A percentile compares a stretch with the other conserved stretches of the same genome.
Conservation (phyloP, 2,113 vertebrate genomes). For the Mustela lutreola region DNA sequence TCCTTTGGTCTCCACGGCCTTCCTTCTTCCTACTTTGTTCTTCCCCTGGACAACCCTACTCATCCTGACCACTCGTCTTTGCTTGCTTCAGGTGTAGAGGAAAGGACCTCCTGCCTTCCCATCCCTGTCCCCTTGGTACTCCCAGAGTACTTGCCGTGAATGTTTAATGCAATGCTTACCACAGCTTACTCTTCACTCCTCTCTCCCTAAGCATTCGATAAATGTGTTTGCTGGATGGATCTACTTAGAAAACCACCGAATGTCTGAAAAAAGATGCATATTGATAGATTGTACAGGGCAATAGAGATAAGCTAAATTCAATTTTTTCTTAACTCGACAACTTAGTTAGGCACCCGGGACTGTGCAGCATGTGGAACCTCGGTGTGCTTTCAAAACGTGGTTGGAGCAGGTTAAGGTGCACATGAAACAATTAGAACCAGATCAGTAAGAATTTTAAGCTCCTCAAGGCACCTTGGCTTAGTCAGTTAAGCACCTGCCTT, state of each 20-base stretch:
- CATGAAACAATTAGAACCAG: neutral
- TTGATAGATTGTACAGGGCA: neutral
- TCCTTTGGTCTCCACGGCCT: neutral
- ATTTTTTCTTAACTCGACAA: neutral
- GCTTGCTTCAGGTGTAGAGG: neutral
- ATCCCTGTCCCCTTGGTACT: no score
- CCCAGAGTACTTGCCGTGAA: neutral
- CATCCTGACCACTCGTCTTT: neutral
- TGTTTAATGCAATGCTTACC: neutral
- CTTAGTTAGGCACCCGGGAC: neutral
- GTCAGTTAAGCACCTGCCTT: fast-evolving
- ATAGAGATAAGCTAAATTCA: neutral
- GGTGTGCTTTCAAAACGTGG: neutral
- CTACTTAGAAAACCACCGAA: neutral
- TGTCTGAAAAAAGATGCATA: neutral
- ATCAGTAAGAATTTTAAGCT: neutral
- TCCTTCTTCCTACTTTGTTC: neutral
- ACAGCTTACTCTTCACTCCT: neutral
- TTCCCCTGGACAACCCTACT: neutral
- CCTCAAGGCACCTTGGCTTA: neutral
- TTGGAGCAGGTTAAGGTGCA: neutral
- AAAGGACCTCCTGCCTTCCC: neutral
- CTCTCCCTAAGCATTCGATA: neutral
- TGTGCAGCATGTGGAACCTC: neutral
- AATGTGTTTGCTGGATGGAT: neutral